Conservation (phyloP, 2,888 invertebrate genomes). For the Sericinus montela region DNA sequence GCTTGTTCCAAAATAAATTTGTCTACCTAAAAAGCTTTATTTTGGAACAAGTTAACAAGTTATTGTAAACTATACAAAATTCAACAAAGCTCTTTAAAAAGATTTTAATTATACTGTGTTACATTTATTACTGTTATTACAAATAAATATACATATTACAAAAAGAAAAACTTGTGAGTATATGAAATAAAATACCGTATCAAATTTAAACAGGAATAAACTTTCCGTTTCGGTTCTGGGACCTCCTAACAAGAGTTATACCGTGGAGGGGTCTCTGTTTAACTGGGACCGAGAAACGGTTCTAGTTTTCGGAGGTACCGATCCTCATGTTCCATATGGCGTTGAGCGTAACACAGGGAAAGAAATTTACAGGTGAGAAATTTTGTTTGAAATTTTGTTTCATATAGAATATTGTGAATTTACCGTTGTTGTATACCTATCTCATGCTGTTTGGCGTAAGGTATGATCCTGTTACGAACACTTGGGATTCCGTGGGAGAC, state of each 20-base stretch:
- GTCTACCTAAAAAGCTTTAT: too few relatives aligned
- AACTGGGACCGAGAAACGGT: constrained; percentile 80
- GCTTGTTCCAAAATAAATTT: too few relatives aligned
- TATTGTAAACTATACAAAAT: too few relatives aligned
- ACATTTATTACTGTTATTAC: too few relatives aligned
- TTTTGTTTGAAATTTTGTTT: neutral
- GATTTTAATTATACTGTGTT: too few relatives aligned
- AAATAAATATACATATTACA: too few relatives aligned
- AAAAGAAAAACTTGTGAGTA: too few relatives aligned
- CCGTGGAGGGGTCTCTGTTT: constrained; percentile 73
- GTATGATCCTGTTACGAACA: constrained; percentile 79
- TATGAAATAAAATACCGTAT: neutral
- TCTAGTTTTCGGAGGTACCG: constrained; percentile 84
- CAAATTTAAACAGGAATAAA: constrained; percentile 51
- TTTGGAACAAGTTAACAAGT: too few relatives aligned
- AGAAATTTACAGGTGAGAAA: constrained; percentile 71
- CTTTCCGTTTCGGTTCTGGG: constrained; percentile 63
- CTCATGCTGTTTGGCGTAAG: constrained; percentile 32
- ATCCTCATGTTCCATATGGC: constrained; percentile 81
- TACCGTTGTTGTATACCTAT: neutral
- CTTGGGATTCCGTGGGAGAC: constrained; percentile 83
- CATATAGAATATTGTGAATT: neutral
- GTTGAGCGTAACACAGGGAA: constrained; percentile 79
- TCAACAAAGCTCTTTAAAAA: too few relatives aligned
- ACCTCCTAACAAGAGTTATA: constrained; percentile 69